Evolutionary conservation across 2,888 invertebrate species (phyloP).

Genomic region (Theodoxus fluviatilis): DNA sequence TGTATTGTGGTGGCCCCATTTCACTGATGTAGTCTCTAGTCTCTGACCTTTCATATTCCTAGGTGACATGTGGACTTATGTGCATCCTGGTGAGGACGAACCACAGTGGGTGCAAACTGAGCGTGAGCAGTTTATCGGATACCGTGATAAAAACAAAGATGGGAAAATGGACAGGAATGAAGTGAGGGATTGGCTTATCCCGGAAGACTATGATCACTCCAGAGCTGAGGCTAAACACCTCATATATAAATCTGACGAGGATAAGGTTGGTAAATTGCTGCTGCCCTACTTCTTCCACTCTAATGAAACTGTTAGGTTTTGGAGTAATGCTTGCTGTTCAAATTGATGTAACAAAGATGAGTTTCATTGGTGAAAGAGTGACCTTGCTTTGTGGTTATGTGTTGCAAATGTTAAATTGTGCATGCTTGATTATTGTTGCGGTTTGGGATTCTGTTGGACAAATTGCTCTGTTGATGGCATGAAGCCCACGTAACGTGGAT

Average conservation of each 20-base stretch:
- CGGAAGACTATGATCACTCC: slow-evolving; percentile 95
- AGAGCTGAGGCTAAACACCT: slow-evolving; percentile 95
- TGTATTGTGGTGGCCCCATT: too few relatives aligned
- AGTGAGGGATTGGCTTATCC: slow-evolving; percentile 87
- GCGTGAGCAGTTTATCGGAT: slow-evolving; percentile 85
- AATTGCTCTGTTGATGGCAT: too few relatives aligned
- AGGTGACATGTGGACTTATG: slow-evolving; percentile 84
- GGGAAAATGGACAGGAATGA: slow-evolving; percentile 86
- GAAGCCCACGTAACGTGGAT: too few relatives aligned
- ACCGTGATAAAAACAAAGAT: slow-evolving; percentile 83
- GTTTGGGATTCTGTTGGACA: too few relatives aligned
- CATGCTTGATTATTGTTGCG: too few relatives aligned
- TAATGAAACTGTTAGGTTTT: too few relatives aligned
- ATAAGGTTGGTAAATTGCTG: slow-evolving; percentile 70
- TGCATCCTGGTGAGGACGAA: slow-evolving; percentile 69
- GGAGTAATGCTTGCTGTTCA: too few relatives aligned
- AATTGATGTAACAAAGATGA: too few relatives aligned
- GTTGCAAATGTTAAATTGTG: too few relatives aligned
- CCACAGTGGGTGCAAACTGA: slow-evolving; percentile 97
- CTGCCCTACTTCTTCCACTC: slow-evolving; percentile 21
- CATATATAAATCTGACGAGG: slow-evolving; percentile 89
- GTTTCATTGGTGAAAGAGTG: too few relatives aligned
- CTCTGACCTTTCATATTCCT: slow-evolving; percentile 41
- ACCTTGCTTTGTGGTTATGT: too few relatives aligned
- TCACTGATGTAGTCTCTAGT: too few relatives aligned